Conservation (phyloP, 2,113 vertebrate species). For the Pantherophis guttatus region DNA sequence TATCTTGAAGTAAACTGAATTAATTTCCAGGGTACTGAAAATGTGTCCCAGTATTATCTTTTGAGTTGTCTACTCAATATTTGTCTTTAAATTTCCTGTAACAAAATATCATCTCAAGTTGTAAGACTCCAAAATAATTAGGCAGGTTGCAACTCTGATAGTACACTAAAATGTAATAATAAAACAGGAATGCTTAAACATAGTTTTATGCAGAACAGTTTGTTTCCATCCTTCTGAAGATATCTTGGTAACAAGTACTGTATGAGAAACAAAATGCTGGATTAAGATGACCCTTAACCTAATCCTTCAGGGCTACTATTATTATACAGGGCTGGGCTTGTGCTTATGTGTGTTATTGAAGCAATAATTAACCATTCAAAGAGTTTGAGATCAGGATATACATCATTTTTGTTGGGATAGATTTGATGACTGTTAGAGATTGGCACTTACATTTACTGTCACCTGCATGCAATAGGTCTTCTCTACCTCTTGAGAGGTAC, state of each 20-base stretch:
- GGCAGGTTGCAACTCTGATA: background rate
- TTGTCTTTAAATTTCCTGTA: background rate
- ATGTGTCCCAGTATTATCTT: background rate
- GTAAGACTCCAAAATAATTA: background rate
- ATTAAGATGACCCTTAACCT: background rate
- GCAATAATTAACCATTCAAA: background rate
- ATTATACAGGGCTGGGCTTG: background rate
- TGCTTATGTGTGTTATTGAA: background rate
- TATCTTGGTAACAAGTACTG: background rate
- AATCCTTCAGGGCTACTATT: background rate
- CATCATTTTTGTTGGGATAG: background rate
- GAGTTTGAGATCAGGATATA: background rate
- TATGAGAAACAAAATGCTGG: background rate
- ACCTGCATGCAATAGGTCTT: background rate
- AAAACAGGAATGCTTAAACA: background rate
- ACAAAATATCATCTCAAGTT: background rate
- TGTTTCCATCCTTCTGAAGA: background rate
- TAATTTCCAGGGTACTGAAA: background rate
- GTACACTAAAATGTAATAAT: background rate
- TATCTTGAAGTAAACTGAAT: background rate
- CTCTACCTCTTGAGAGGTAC: background rate
- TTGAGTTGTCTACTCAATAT: background rate
- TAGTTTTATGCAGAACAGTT: background rate
- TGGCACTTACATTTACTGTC: background rate
- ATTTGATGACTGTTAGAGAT: background rate